A percentile compares a stretch with the other conserved stretches of the same genome.
Evolutionary conservation across 2,797 vertebrate genomes (phyloP).

Genomic region (Saxicola maurus): DNA sequence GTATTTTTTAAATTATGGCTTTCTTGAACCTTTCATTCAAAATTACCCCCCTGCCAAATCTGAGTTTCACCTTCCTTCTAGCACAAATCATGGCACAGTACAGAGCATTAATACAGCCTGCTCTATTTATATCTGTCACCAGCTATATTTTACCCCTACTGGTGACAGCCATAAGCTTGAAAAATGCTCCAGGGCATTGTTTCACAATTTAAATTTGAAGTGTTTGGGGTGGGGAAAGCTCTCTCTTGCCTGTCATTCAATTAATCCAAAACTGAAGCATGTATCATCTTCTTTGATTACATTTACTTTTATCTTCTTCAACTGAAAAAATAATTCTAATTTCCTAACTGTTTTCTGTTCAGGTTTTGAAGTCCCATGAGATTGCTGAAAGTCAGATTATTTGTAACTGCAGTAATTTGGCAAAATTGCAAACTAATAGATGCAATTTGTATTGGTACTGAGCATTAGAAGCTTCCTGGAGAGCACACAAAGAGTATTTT

Average conservation of each 20-base stretch:
- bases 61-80: constrained; percentile 30
- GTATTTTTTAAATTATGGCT: background rate
- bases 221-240: background rate
- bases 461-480: background rate
- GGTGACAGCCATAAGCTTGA: constrained; percentile 31
- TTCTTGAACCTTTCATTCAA: constrained; percentile 11
- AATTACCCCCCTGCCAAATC: constrained; percentile 27
- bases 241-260: background rate
- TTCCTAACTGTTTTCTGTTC: background rate
- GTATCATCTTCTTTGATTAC: background rate
- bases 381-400: background rate
- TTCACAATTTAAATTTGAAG: constrained; percentile 32
- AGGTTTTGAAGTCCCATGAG: background rate
- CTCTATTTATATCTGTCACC: constrained; percentile 34
- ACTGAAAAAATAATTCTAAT: background rate
- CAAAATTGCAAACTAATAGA: background rate
- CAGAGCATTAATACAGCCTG: constrained; percentile 21
- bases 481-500: background rate
- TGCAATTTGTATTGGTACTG: background rate
- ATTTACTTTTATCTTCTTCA: background rate
- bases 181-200: constrained; percentile 35
- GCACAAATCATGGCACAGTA: constrained; percentile 7
- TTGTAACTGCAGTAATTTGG: background rate
- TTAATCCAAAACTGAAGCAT: constrained; percentile 26
- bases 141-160: constrained; percentile 24